Percentiles rank a stretch among this genome's conserved stretches.
phyloP scores from a whole-genome alignment of 2,113 vertebrate species.

The Antigone vipio region DNA sequence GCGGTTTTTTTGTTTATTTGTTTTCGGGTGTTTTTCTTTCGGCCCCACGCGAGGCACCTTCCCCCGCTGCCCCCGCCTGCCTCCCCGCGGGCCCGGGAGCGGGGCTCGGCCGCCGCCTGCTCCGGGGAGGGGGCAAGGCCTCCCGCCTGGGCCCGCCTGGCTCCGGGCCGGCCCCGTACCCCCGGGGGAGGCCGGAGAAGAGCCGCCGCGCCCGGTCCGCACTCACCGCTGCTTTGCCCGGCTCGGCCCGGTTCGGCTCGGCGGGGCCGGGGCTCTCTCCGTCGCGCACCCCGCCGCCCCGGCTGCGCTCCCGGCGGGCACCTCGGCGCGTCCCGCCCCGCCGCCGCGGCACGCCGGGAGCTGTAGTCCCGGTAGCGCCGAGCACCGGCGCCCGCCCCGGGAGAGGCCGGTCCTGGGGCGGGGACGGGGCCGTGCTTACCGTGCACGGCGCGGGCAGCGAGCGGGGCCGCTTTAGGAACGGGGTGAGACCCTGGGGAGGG shows the following conservation, averaged over 20 bases:
- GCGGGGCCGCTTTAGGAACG: neutral
- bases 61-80: neutral
- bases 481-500: neutral
- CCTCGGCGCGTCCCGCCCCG: neutral
- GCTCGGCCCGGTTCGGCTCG: neutral
- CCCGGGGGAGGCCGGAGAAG: neutral
- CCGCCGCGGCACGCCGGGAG: slow-evolving; percentile 19
- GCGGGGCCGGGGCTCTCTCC: neutral
- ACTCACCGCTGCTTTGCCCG: neutral
- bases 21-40: neutral
- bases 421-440: neutral
- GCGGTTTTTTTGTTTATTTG: neutral
- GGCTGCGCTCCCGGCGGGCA: neutral
- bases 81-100: neutral
- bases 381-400: neutral
- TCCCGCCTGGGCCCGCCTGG: too few species aligned
- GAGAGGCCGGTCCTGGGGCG: neutral
- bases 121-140: neutral
- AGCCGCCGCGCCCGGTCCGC: neutral
- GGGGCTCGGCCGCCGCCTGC: neutral
- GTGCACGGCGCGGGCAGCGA: neutral
- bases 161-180: neutral
- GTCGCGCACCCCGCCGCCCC: neutral
- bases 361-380: slow-evolving; percentile 3
- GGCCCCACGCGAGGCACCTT: neutral